Evolutionary conservation across 1,140 invertebrate genomes (phyloP), one percentile per base, ranked within the genome.

Genomic region (Holotrichia oblita): DNA sequence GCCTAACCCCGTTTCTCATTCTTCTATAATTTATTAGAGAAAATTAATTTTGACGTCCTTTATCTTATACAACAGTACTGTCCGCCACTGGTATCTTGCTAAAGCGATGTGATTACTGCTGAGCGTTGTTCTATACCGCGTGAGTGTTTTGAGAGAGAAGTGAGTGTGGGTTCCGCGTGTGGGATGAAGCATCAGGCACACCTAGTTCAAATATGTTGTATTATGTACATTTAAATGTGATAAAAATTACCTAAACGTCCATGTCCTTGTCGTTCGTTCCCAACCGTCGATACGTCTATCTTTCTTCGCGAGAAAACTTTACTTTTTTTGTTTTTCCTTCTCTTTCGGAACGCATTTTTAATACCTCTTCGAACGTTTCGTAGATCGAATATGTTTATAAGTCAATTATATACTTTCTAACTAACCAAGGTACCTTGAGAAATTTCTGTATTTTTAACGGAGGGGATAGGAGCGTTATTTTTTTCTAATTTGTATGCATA

Each of bases 171-270:
- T 79, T 78, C 42, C 79, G 76, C 75, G 83, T 81, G 81, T 82
- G 81, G 82, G 79, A 80, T 76, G 81, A 69, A 78, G 79, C 80
- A 80, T 81, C 75, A 69, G 80, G 81, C 83, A 83, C 83, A 81
- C 83, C 83, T 83, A 83, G 82, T 83, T 82, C 83, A 83, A 83
- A 83, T 82, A 83, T 83, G 81, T 81, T 80, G 79, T 79, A 80
- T 81, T 81, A 77, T 81, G 81, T 82, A 80, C 81, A 82, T 83
- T 83, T 83, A 75, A 81, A 82, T 73, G 79, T 77, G 82, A 83
- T 83, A 81, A 82, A 82, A 83, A 44, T 78, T 77, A 80, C 78
- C 78, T 79, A 79, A 80, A 82, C 61, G 61, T 14, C 3, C 27
- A 69, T 22, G 61, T 69, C 61, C 22, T 69, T 10, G 20, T 69